Evolutionary conservation across 2,797 vertebrate genomes (phyloP).

Genomic region (Malacoraja senta): DNA sequence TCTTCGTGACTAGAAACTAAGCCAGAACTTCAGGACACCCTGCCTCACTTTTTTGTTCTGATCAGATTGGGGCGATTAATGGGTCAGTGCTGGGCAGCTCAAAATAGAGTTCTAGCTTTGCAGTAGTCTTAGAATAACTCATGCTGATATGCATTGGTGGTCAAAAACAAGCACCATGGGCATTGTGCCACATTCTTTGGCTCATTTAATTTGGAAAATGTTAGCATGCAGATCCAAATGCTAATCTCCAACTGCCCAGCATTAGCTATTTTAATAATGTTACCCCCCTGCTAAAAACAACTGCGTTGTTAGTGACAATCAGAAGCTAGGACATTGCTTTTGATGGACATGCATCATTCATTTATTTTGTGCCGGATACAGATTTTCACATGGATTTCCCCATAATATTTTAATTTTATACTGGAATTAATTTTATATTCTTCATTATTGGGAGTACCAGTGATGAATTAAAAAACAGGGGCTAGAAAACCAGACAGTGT

Average conservation of each 20-base stretch:
- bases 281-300: neutral
- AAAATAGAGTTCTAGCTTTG: constrained; percentile 1
- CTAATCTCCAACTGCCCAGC: neutral
- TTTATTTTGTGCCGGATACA: too few relatives aligned
- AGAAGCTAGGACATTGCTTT: neutral
- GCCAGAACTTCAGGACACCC: neutral
- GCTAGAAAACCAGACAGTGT: neutral
- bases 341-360: neutral
- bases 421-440: neutral
- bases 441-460: neutral
- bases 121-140: constrained; percentile 1
- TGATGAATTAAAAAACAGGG: neutral
- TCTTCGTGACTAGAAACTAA: neutral
- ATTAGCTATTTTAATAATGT: neutral
- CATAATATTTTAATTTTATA: neutral
- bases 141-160: neutral
- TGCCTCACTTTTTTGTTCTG: neutral
- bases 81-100: neutral
- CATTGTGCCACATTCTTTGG: neutral
- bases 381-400: neutral
- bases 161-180: neutral
- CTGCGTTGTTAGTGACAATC: neutral
- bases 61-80: neutral
- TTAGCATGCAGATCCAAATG: neutral
- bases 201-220: constrained; percentile 3